Evolutionary conservation across 2,797 vertebrate species (phyloP).

Genomic region (Sebastolobus altivelis): DNA sequence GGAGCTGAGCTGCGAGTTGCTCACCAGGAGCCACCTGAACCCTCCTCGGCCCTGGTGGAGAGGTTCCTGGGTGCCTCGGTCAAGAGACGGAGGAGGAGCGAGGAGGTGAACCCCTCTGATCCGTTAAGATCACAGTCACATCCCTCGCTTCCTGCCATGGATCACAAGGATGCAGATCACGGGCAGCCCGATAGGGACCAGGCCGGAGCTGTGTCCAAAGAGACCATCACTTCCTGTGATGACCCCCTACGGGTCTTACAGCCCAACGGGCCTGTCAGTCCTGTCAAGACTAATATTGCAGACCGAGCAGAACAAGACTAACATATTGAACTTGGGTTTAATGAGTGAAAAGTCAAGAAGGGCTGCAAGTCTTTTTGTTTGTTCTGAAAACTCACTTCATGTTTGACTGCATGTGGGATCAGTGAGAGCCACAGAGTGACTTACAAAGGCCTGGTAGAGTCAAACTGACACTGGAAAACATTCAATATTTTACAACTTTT

Average conservation of each 20-base stretch:
- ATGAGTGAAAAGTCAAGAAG: background rate
- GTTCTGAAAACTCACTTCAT: background rate
- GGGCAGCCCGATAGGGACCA: slow-evolving; percentile 70
- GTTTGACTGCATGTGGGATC: background rate
- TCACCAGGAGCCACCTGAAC: slow-evolving; percentile 2
- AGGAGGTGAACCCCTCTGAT: slow-evolving; percentile 82
- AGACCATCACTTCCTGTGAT: slow-evolving; percentile 84
- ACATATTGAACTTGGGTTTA: slow-evolving; percentile 23
- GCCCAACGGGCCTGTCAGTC: slow-evolving; percentile 75
- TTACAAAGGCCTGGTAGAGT: background rate
- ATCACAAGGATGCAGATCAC: slow-evolving; percentile 48
- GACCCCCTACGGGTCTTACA: slow-evolving; percentile 87
- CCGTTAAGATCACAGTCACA: slow-evolving; percentile 75
- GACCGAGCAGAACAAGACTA: slow-evolving; percentile 64
- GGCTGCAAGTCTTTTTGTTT: background rate
- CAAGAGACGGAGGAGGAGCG: slow-evolving; percentile 85
- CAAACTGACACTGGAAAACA: background rate
- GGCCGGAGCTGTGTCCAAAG: slow-evolving; percentile 80
- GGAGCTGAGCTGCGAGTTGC: slow-evolving; percentile 62
- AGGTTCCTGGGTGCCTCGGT: slow-evolving; percentile 64
- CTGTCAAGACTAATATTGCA: slow-evolving; percentile 77
- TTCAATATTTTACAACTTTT: slow-evolving; percentile 1
- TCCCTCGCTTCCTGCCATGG: slow-evolving; percentile 52
- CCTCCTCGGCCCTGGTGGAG: slow-evolving; percentile 65
- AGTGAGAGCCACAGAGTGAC: background rate